Conservation (phyloP, 1,140 invertebrate genomes). For the Magallana angulata region DNA sequence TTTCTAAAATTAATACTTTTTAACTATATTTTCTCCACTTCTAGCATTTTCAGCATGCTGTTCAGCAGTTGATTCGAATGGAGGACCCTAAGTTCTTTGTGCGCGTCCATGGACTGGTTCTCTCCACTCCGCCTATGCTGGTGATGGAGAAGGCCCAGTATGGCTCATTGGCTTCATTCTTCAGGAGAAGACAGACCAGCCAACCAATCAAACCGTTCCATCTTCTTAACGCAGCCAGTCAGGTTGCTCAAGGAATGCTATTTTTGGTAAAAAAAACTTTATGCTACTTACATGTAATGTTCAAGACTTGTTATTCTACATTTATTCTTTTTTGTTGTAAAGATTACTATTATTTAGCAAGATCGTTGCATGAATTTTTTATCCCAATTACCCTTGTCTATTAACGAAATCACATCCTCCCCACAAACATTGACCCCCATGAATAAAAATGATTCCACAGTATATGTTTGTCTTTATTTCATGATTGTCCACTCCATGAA, state of each 20-base stretch:
- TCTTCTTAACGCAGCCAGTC: conserved; percentile 45
- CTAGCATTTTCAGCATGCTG: conserved; percentile 46
- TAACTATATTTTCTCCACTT: not conserved
- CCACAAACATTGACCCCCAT: too few species aligned
- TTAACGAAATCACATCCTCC: too few species aligned
- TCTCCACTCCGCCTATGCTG: conserved; percentile 43
- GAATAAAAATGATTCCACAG: too few species aligned
- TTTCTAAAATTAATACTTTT: too few species aligned
- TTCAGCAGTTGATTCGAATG: conserved; percentile 16
- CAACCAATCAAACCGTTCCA: conserved; percentile 48
- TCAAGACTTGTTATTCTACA: too few species aligned
- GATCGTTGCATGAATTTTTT: too few species aligned
- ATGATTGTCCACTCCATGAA: too few species aligned
- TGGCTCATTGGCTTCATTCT: conserved; percentile 52
- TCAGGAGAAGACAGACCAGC: not conserved
- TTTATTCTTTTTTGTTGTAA: too few species aligned
- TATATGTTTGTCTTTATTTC: too few species aligned
- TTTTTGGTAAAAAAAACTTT: conserved; percentile 33
- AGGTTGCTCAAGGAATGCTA: conserved; percentile 49
- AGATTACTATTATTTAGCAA: too few species aligned
- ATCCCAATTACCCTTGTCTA: too few species aligned
- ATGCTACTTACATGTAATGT: too few species aligned
- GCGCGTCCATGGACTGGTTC: conserved; percentile 38
- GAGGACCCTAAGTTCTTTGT: conserved; percentile 46
- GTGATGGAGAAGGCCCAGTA: conserved; percentile 51